Percentiles rank a stretch among this genome's conserved stretches.
These are phyloP conservation scores for Atlantisia rogersi DNA, from an alignment of 2,113 vertebrate genomes.

Conservation along the genomic window DNA sequence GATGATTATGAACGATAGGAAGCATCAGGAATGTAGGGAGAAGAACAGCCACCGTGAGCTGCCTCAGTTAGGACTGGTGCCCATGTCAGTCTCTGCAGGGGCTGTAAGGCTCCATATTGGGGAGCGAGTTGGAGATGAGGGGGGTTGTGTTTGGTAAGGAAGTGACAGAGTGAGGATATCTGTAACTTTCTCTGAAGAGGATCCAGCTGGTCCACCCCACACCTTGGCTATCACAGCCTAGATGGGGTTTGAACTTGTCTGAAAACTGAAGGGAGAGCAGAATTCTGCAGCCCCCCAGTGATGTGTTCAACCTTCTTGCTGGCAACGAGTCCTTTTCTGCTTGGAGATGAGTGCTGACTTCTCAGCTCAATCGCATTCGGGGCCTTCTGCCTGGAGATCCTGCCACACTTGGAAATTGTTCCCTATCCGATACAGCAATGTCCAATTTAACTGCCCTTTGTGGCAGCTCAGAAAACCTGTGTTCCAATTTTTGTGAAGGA, in stretches of 20 bases:
- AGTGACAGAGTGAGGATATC: neutral
- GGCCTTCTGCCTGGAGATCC: neutral
- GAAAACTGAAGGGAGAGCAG: neutral
- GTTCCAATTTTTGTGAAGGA: neutral
- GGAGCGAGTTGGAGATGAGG: neutral
- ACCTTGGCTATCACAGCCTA: neutral
- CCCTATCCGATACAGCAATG: no score
- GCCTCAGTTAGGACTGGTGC: neutral
- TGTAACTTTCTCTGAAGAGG: neutral
- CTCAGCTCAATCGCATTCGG: neutral
- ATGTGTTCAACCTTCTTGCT: neutral
- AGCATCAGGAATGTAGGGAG: neutral
- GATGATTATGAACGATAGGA: neutral
- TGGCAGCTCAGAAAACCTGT: neutral
- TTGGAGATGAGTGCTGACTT: neutral
- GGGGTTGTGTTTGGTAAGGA: neutral
- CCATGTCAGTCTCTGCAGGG: neutral
- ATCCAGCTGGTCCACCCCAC: neutral
- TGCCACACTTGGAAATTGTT: neutral
- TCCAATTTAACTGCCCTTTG: neutral
- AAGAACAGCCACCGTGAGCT: neutral
- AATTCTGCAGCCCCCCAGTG: neutral
- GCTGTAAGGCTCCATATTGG: neutral
- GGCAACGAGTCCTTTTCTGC: neutral
- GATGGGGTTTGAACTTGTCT: neutral